Evolutionary conservation across 2,797 vertebrate genomes (phyloP), one percentile per base, ranked within the genome.

Genomic region (Phrynocephalus forsythii): DNA sequence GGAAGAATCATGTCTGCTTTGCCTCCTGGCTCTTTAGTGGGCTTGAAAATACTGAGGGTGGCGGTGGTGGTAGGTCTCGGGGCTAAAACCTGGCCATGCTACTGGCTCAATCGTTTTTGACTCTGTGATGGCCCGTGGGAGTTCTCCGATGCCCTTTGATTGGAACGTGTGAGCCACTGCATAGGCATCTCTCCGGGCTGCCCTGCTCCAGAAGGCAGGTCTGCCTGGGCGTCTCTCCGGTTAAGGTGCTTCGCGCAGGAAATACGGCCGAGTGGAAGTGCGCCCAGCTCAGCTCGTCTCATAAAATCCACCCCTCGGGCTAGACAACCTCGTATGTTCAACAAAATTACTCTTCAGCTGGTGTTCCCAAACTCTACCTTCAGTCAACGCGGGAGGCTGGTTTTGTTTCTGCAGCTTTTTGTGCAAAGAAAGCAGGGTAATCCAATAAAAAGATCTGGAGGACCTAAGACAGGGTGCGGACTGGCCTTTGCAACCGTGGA

Each of bases 241-340:
- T 87, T 85, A 85, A 91, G 88, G 91, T 83, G 77, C 82, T 91
- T 85, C 84, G 90, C 1, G 44, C 80, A 87, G 89, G 87, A 92
- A 94, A 90, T 48, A 79, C 69, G 89, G 79, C 76, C 80, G 77
- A 88, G 88, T 81, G 94, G 81, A 92, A 82, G 81, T 56, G 87
- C 88, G 87, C 52, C 91, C 88, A 88, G 90, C 82, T 87, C 88
- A 87, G 90, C 82, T 87, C 78, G 85, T 93, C 89, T 90, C 79
- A 44, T 90, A 90, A 90, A 88, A 87, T 89, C 85, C 52, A 0
- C 72, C n/a, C 79, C 71, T 20, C 56, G 13, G 89, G 71, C 50
- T 90, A 90, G 90, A 90, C 67, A 76, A 82, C 88, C 77, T 91
- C 89, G 69, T 91, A 91, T 87, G 90, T 84, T 92, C 92, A 87